These are phyloP conservation scores for Hirtodrosophila alboralis DNA, from an alignment of 2,888 invertebrate genomes.

Conservation along the genomic window DNA sequence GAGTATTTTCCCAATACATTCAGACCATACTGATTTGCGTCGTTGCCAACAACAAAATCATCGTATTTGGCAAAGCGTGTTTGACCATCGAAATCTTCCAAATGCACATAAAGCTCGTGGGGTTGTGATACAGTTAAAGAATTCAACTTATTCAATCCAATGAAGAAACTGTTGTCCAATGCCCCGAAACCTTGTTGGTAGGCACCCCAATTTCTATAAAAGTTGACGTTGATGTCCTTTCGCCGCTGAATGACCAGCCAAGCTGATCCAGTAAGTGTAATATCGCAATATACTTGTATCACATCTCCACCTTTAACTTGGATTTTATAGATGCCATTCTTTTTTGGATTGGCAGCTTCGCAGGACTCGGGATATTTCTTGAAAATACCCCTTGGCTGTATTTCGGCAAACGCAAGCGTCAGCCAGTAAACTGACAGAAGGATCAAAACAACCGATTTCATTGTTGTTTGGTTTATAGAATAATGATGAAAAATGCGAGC, in stretches of 20 bases:
- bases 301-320: slow-evolving; percentile 13
- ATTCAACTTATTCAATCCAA: slow-evolving; percentile 88
- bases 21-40: slow-evolving; percentile 87
- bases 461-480: no score
- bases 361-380: slow-evolving; percentile 35
- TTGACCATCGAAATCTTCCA: slow-evolving; percentile 86
- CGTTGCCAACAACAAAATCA: slow-evolving; percentile 87
- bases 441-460: slow-evolving; percentile 16
- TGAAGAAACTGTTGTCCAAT: slow-evolving; percentile 85
- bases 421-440: slow-evolving; percentile 20
- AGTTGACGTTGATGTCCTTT: slow-evolving; percentile 21
- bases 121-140: slow-evolving; percentile 78
- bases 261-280: slow-evolving; percentile 5
- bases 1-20: slow-evolving; percentile 87
- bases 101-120: slow-evolving; percentile 86
- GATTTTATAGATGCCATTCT: slow-evolving; percentile 41
- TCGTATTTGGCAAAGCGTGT: slow-evolving; percentile 86
- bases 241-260: slow-evolving; percentile 40
- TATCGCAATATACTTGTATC: slow-evolving; percentile 29
- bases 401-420: neutral
- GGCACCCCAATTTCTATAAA: slow-evolving; percentile 24
- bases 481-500: no score
- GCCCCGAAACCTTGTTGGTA: slow-evolving; percentile 35
- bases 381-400: neutral
- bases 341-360: slow-evolving; percentile 24